Evolutionary conservation across 1,140 invertebrate species (phyloP).

Genomic region (Hypsibius dujardini): DNA sequence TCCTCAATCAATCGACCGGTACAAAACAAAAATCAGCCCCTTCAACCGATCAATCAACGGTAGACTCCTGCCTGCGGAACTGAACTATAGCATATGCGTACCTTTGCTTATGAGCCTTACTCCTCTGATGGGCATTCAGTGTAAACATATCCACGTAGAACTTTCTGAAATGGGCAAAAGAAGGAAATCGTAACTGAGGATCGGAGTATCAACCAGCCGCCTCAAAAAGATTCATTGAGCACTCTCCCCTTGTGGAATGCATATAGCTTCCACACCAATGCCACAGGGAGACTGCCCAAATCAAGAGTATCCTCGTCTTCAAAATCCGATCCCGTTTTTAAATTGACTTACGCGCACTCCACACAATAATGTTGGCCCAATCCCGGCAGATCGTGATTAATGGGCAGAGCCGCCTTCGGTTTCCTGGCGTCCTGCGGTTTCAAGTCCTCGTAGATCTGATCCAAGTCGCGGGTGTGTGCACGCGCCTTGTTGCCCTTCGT

Average conservation of each 20-base stretch:
- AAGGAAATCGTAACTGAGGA: neutral
- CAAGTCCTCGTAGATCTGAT: conserved; percentile 16
- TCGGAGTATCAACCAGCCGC: neutral
- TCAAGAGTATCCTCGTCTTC: neutral
- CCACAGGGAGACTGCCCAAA: no score
- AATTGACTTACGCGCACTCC: conserved; percentile 17
- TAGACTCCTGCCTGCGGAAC: no score
- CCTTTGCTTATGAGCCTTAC: conserved; percentile 12
- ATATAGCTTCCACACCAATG: no score
- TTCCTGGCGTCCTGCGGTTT: neutral
- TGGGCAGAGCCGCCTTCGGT: neutral
- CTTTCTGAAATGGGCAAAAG: neutral
- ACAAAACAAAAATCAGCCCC: neutral
- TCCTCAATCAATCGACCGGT: neutral
- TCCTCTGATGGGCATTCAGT: neutral
- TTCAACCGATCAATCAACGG: neutral
- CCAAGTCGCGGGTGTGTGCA: neutral
- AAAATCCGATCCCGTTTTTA: neutral
- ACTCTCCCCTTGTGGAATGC: no score
- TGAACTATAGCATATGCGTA: neutral
- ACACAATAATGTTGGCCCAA: conserved; percentile 7
- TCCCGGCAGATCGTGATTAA: conserved; percentile 4
- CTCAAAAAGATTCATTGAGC: no score
- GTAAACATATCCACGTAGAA: neutral
- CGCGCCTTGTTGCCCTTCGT: conserved; percentile 3